Base-by-base conservation (phyloP, 2,113 vertebrate genomes). In the Axis porcinus region DNA sequence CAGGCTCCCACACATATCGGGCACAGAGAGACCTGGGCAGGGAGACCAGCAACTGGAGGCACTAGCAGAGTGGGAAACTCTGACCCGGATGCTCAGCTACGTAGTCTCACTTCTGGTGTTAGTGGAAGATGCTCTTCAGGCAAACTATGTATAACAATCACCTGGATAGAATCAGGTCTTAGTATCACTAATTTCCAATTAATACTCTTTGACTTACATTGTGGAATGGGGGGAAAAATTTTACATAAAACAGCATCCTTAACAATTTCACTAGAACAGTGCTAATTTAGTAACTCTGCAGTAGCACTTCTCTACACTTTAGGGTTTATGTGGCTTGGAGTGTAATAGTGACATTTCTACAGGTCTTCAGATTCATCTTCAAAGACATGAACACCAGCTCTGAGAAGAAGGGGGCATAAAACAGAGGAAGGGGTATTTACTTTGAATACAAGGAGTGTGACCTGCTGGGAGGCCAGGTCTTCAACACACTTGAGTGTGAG, bases 371-470 rank as follows among this genome's bases (percentile, higher is more conserved):
- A 58, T 47, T 70, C 43, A 60, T 74, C 62, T 45, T 52, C 55
- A 45, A 83, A 83, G 58, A 57, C 7, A 0, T 8, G 5, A 50
- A 36, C 33, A 33, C 21, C 33, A 43, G 43, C 43, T 47, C 43
- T 43, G 43, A 43, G 43, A 43, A 43, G 43, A 43, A 43, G 43
- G 43, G 43, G 6, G 43, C 43, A 43, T 43, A 43, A 43, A 43
- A 43, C 6, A 43, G 43, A 43, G 43, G 50, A 52, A 76, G 74
- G 2, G 43, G 62, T 6, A 7, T n/a, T n/a, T 33, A 64, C 62
- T 0, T 7, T 6, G 28, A 50, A 45, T 7, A 0, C 2, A 2
- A 55, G 54, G 62, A 14, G 40, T 40, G 33, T 3, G 14, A 27
- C 58, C 86, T 62, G 47, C 30, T 6, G 7, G 57, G 14, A 64